Evolutionary conservation across 1,140 invertebrate species (phyloP), one percentile per base, ranked within the genome.

Genomic region (Zaprionus nigranus): DNA sequence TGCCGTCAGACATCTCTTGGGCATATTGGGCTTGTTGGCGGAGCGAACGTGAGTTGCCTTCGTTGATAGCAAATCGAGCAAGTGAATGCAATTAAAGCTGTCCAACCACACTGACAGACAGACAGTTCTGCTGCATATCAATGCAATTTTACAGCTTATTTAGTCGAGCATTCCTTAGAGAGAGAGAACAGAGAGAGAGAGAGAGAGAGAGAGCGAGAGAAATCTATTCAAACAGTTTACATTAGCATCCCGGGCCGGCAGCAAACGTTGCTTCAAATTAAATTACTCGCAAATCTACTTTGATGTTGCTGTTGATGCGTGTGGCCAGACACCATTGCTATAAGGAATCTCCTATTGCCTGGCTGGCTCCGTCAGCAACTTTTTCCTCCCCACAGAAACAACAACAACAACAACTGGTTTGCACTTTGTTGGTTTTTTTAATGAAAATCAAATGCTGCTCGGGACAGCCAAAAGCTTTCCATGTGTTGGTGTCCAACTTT

Each of bases 361-460:
- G 13, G 17, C 34, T 46, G 13, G 11, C 34, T 46, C 54, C 58
- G 58, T 54, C 82, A 68, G 17, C 68, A 69, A 67, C 53, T 71
- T 78, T 78, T 68, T 17, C 30, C 46, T 3, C n/a, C 7, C 7
- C 40, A 46, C 40, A 38, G 9, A n/a, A 46, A n/a, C 49, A 74
- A 78, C 56, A 4, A 43, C 40, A 43, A n/a, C 56, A 74, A 75
- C 56, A 65, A 59, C 53, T 75, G 69, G 62, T 71, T 54, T 65
- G 60, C 17, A 34, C 59, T 54, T 28, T 36, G 66, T 54, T 61
- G n/a, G 24, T 43, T 53, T 70, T 72, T 87, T 88, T 81, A 88
- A 87, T 87, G 77, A 88, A 86, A 87, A 87, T 82, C 83, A 69
- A 82, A 83, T 66, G 57, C 51, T 53, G 7, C 36, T 71, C 40